phyloP scores from a whole-genome alignment of 1,140 invertebrate species.

The Leptinotarsa texana region DNA sequence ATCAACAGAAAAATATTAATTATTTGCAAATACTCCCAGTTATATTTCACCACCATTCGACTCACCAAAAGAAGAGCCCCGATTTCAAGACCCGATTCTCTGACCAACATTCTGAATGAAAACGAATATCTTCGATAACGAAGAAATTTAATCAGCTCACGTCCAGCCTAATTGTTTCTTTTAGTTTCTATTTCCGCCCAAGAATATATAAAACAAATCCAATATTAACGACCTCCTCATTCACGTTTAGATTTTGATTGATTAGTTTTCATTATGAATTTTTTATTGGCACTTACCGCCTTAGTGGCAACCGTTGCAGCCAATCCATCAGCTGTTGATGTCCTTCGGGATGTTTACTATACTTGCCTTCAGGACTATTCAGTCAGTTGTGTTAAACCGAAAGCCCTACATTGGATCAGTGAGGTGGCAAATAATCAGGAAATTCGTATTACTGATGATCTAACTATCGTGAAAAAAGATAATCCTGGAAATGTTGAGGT shows the following conservation, averaged over 20 bases:
- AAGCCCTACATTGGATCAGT: slow-evolving; percentile 72
- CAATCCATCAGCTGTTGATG: slow-evolving; percentile 59
- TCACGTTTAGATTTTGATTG: slow-evolving; percentile 30
- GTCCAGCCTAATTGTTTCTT: slow-evolving; percentile 51
- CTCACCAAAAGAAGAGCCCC: not conserved
- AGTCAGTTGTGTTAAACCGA: slow-evolving; percentile 73
- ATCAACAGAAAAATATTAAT: no score
- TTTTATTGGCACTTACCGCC: slow-evolving; percentile 34
- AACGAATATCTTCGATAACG: slow-evolving; percentile 21
- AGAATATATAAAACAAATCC: slow-evolving; percentile 45
- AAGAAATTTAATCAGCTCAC: slow-evolving; percentile 45
- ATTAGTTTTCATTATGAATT: slow-evolving; percentile 39
- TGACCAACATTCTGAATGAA: slow-evolving; percentile 21
- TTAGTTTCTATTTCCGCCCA: slow-evolving; percentile 55
- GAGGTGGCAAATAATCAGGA: slow-evolving; percentile 67
- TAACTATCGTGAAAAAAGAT: slow-evolving; percentile 69
- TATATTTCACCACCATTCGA: no score
- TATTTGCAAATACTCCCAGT: no score
- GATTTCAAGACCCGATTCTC: not conserved
- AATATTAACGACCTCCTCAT: slow-evolving; percentile 32
- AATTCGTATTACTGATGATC: slow-evolving; percentile 73
- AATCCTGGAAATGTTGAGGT: slow-evolving; percentile 55
- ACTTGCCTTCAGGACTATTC: slow-evolving; percentile 68
- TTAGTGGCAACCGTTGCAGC: slow-evolving; percentile 32
- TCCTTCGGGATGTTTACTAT: slow-evolving; percentile 66